Conservation (phyloP, 2,113 vertebrate genomes). For the Steatornis caripensis region DNA sequence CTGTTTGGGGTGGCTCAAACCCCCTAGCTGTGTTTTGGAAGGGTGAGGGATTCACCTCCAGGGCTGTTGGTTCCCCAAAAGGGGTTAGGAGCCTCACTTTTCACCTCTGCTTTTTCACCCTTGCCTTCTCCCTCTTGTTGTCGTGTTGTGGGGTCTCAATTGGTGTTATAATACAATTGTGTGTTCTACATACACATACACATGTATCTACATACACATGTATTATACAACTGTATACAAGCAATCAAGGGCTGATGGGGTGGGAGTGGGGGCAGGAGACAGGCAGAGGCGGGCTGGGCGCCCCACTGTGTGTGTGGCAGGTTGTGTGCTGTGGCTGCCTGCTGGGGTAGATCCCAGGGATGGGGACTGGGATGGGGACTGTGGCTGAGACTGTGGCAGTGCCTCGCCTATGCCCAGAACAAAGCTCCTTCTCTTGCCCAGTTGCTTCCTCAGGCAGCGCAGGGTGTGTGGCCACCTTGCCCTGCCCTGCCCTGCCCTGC, state of each 20-base stretch:
- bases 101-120: not conserved
- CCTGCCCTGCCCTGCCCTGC: too few species aligned
- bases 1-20: not conserved
- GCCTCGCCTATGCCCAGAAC: fast-evolving
- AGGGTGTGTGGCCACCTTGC: not conserved
- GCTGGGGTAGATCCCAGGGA: not conserved
- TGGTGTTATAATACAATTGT: too few species aligned
- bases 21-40: not conserved
- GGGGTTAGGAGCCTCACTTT: not conserved
- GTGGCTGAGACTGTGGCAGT: not conserved
- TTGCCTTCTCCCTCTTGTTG: not conserved
- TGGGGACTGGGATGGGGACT: too few species aligned
- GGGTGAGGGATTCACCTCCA: not conserved
- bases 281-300: not conserved
- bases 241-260: not conserved
- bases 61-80: not conserved
- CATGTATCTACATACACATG: too few species aligned
- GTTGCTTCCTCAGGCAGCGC: not conserved
- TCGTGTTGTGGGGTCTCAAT: not conserved
- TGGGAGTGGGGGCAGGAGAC: not conserved
- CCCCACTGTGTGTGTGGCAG: not conserved
- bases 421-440: not conserved
- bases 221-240: too few species aligned
- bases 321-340: not conserved
- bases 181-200: too few species aligned